Evolutionary conservation across 2,797 vertebrate genomes (phyloP).

Genomic region (Pangasius djambal): DNA sequence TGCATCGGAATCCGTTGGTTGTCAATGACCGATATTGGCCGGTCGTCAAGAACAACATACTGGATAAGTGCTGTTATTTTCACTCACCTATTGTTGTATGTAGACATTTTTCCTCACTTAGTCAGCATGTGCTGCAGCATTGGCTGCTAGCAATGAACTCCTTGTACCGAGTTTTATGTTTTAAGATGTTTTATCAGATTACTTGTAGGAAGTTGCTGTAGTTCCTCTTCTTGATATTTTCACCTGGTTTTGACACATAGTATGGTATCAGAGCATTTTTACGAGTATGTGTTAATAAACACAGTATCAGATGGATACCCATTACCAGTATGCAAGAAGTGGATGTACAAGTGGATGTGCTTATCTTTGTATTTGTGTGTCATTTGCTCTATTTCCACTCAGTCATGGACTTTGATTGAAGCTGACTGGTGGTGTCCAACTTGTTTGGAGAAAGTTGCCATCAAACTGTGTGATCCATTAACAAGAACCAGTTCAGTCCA

Average conservation of each 20-base stretch:
- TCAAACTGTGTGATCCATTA: conserved; percentile 79
- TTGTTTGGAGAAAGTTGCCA: conserved; percentile 56
- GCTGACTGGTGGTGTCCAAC: conserved; percentile 77
- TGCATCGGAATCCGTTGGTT: neutral
- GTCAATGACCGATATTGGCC: neutral
- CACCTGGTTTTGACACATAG: neutral
- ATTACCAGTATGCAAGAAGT: neutral
- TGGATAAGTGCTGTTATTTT: neutral
- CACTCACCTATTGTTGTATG: neutral
- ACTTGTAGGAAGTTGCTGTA: neutral
- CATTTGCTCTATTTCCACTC: conserved; percentile 53
- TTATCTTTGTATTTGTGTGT: neutral
- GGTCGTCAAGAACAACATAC: neutral
- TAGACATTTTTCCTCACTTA: neutral
- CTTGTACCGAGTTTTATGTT: neutral
- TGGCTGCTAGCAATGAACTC: neutral
- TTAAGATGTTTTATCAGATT: neutral
- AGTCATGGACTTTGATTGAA: conserved; percentile 71
- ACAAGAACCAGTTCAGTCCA: conserved; percentile 81
- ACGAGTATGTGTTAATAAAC: neutral
- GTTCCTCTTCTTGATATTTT: neutral
- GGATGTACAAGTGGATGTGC: neutral
- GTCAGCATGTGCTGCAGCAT: neutral
- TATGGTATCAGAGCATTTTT: neutral
- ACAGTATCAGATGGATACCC: neutral